These are phyloP conservation scores for Oophaga pumilio DNA, from an alignment of 2,113 vertebrate species.

Conservation along the genomic window DNA sequence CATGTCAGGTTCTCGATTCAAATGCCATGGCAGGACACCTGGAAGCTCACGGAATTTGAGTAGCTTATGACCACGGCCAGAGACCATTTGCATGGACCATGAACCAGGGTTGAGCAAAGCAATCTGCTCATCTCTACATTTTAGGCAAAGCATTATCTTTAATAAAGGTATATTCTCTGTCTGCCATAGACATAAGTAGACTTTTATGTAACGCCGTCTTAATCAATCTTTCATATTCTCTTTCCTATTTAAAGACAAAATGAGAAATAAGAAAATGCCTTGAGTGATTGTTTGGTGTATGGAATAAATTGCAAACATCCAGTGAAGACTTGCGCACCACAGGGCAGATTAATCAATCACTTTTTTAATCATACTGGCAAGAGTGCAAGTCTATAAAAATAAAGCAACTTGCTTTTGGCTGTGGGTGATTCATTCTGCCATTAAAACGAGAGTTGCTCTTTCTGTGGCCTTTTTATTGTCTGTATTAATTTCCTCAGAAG, in stretches of 20 bases:
- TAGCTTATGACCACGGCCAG: too few relatives aligned
- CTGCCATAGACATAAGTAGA: background rate
- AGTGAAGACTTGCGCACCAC: constrained; percentile 49
- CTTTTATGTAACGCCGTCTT: background rate
- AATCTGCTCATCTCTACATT: background rate
- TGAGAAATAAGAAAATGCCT: constrained; percentile 11
- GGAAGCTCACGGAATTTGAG: too few relatives aligned
- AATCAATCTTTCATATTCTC: constrained; percentile 13
- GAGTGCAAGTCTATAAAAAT: constrained; percentile 53
- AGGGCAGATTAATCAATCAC: constrained; percentile 52
- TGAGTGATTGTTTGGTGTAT: constrained; percentile 36
- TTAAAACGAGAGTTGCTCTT: constrained; percentile 49
- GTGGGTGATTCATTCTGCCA: constrained; percentile 53
- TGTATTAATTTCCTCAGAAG: constrained; percentile 52
- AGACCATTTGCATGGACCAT: too few relatives aligned
- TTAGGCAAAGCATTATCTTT: constrained; percentile 1
- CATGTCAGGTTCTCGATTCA: too few relatives aligned
- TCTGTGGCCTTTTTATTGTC: constrained; percentile 57
- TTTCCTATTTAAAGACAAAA: constrained; percentile 35
- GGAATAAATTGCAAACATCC: constrained; percentile 40
- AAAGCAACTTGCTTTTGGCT: constrained; percentile 54
- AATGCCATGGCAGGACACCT: too few relatives aligned
- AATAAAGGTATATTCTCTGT: background rate
- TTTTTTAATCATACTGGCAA: constrained; percentile 57
- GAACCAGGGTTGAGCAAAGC: too few relatives aligned